Base-by-base conservation (phyloP, 2,113 vertebrate genomes). In the Sylvia atricapilla region DNA sequence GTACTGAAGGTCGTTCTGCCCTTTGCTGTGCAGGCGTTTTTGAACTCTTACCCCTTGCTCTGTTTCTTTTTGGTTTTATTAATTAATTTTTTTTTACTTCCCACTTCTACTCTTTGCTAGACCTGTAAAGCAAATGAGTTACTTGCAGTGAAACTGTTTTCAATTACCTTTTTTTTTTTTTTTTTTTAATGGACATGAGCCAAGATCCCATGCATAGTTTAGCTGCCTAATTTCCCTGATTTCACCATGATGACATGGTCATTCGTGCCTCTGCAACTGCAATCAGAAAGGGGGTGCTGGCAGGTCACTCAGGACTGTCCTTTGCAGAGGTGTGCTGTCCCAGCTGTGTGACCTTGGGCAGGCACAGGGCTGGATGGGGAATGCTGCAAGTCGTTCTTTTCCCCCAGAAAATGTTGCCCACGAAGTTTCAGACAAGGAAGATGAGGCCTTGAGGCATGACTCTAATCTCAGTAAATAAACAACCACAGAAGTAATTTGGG, bases 381-480 rank as follows among this genome's bases (percentile, higher is more conserved):
- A 22, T 11, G 76, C 70, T 96, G 87, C 85, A 93, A 93, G 17
- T 90, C 28, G 10, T 73, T 44, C 31, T 75, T 83, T 88, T 69
- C 63, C 84, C 78, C 43, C 60, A 81, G 85, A 91, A 91, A 87
- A 80, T 17, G 43, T 84, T 90, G 59, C 82, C 85, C 74, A 33
- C 82, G 64, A 59, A 82, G 72, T 80, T 93, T 94, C 79, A 95
- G 90, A 78, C 85, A 78, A 86, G 85, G 91, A 88, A 93, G 87
- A 46, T 25, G 49, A 90, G 50, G 59, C 90, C 87, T 85, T 74
- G 67, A 94, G 90, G 82, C 85, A 56, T 12, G 79, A 55, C 83
- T 93, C 7, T 87, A 83, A 93, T 93, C 82, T 94, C 39, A 56
- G 82, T 67, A 88, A 96, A 95, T 70, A 96, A 95, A 76, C 62